A percentile compares a stretch with the other conserved stretches of the same genome.
Evolutionary conservation across 2,113 vertebrate species (phyloP).

Genomic region (Malurus alboscapulatus): DNA sequence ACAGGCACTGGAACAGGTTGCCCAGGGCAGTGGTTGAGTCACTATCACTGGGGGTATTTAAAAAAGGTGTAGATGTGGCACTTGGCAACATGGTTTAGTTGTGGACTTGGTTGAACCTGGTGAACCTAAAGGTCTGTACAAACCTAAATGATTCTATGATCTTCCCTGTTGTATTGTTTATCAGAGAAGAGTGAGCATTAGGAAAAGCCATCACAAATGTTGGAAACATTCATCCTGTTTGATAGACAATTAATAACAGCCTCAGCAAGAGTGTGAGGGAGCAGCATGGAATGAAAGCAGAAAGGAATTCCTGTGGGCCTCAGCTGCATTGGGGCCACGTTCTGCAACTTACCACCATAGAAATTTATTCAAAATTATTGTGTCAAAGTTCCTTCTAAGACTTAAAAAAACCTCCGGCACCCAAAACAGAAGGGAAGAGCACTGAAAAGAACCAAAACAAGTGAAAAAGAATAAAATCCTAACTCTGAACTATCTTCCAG

Average conservation of each 20-base stretch:
- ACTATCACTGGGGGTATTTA: neutral
- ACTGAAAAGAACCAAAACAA: neutral
- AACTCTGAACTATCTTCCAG: neutral
- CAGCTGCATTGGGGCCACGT: neutral
- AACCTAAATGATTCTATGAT: neutral
- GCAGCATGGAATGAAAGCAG: neutral
- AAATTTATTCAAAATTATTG: neutral
- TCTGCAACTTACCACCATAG: neutral
- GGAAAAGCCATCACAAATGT: neutral
- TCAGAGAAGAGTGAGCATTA: neutral
- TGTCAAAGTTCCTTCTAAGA: neutral
- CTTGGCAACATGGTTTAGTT: neutral
- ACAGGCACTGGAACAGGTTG: neutral
- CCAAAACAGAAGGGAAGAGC: neutral
- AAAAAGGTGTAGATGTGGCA: neutral
- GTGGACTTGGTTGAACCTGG: neutral
- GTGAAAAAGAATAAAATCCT: neutral
- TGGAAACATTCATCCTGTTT: neutral
- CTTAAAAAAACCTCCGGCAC: neutral
- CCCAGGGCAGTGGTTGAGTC: neutral
- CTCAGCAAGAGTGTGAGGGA: neutral
- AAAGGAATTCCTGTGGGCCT: fast-evolving
- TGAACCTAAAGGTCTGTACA: neutral
- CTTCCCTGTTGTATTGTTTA: neutral
- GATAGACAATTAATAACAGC: neutral